Base-by-base conservation (phyloP, 2,797 vertebrate genomes). In the Cacajao melanocephalus region DNA sequence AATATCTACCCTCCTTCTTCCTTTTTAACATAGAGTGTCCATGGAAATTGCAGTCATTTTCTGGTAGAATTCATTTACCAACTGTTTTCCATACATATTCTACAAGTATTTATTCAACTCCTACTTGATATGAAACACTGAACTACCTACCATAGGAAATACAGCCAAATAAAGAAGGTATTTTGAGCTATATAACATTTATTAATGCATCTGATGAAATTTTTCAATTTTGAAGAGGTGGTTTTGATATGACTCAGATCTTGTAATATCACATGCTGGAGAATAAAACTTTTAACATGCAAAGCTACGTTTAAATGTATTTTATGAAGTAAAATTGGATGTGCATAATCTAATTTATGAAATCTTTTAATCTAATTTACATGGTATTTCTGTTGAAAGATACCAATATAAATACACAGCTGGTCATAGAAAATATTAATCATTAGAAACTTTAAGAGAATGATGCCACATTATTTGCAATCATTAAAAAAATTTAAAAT, bases 401-500 rank as follows among this genome's bases (percentile, higher is more conserved):
- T 58, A 90, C 7, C 30, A 15, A 70, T 36, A 52, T 70, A 36
- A 90, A 36, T 48, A 88, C 75, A 48, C 33, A 55, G 13, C 12
- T 75, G 78, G 6, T 93, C 85, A 80, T 33, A 64, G 36, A 33
- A 19, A 78, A 55, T 5, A 50, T 48, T 6, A 83, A 61, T 55
- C 44, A 76, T 0, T 64, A 0, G 94, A 64, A 24, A 72, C 26
- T 88, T 52, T 15, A 78, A 61, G 55, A 28, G 80, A 96, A 78
- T 4, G n/a, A 28, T 89, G 24, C 14, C n/a, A 88, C 52, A 82
- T 50, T 46, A 91, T 81, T 93, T 80, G 48, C 28, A 92, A 94
- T 88, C 79, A 90, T 86, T 30, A 85, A 67, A 96, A 91, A 88
- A 17, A 36, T 67, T 22, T 44, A 48, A 44, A 96, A 92, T 86